These are phyloP conservation scores for Pristionchus mayeri DNA, from an alignment of 2,888 invertebrate genomes.

Conservation along the genomic window DNA sequence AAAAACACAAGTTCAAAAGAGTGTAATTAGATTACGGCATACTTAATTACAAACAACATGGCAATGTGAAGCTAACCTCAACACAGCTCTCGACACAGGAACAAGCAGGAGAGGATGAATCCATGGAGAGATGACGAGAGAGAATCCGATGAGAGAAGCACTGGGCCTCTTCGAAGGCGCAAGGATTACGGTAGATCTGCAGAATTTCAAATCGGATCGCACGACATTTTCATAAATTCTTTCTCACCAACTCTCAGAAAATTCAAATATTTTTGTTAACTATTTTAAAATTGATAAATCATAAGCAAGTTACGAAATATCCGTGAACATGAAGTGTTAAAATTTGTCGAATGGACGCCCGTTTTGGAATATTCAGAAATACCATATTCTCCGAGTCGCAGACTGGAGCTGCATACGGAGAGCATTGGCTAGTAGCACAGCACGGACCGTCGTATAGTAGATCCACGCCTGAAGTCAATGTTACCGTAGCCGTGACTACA, in stretches of 20 bases:
- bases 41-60: too few relatives aligned
- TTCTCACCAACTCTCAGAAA: too few relatives aligned
- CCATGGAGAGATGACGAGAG: constrained; percentile 31
- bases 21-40: too few relatives aligned
- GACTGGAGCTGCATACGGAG: constrained; percentile 26
- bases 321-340: too few relatives aligned
- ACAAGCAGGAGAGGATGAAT: constrained; percentile 9
- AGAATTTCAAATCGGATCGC: too few relatives aligned
- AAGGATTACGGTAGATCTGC: constrained; percentile 49
- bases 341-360: too few relatives aligned
- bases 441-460: constrained; percentile 46
- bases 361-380: not conserved
- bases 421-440: constrained; percentile 20
- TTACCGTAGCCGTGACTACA: not conserved
- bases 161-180: constrained; percentile 49
- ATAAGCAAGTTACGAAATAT: too few relatives aligned
- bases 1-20: too few relatives aligned
- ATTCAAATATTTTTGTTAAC: too few relatives aligned
- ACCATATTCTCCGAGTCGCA: constrained; percentile 45
- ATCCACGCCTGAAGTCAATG: not conserved
- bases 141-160: constrained; percentile 43
- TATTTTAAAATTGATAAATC: too few relatives aligned
- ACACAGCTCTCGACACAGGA: constrained; percentile 1
- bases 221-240: too few relatives aligned
- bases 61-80: constrained; percentile 9